Base-by-base conservation (phyloP, 2,888 invertebrate species). In the Phrixothrix hirtus region DNA sequence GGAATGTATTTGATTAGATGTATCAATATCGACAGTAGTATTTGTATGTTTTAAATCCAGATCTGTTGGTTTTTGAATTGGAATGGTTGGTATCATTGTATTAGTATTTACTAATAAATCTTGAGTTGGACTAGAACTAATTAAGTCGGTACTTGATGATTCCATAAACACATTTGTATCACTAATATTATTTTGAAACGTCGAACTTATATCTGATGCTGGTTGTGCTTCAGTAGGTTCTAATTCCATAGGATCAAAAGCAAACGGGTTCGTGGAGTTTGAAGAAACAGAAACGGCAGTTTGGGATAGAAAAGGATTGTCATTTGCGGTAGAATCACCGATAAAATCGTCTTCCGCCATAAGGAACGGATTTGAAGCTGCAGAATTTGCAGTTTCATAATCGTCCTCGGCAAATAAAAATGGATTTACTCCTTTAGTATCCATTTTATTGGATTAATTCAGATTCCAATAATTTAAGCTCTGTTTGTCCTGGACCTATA, bases 321-420 rank as follows among this genome's bases (percentile, higher is more conserved):
- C 85, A 14, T 62, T 68, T 2, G 54, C 59, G 1, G 69, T 62
- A 54, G 74, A 70, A 35, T 57, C 51, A 47, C 61, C 60, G 25
- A 60, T 59, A 38, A 67, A 69, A 49, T 68, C 68, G 66, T 69
- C 69, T 47, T 79, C 81, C 14, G 81, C 77, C 68, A 83, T 78
- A 65, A 88, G 80, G 66, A 88, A 89, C 13, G 89, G 88, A 74
- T 89, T 87, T 1, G 84, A 80, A 30, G 78, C 79, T 25, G 80
- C 78, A 1, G 79, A 71, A 21, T 78, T 77, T 2, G 80, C 75
- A 16, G 79, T 78, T 1, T 75, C 71, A 39, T 82, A 81, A 36
- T 84, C 80, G 64, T 89, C 89, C 56, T 83, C 86, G 71, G 83
- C 82, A 78, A 88, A 88, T 45, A 92, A 76, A 70, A 92, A 92